Evolutionary conservation across 2,113 vertebrate species (phyloP).

Genomic region (Ciconia maguari): DNA sequence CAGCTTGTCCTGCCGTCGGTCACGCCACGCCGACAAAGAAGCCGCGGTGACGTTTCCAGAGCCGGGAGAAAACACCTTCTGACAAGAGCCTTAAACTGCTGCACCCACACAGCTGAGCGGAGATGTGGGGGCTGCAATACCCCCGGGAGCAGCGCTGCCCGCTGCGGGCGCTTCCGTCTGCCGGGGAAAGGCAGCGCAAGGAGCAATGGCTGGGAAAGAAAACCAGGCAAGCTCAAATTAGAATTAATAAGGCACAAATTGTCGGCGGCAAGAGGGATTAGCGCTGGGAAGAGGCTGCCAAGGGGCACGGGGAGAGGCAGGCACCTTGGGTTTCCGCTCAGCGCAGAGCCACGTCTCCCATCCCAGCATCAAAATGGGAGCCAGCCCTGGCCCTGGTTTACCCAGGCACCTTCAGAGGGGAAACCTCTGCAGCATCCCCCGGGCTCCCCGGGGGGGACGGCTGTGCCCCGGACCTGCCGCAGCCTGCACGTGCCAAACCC

Average conservation of each 20-base stretch:
- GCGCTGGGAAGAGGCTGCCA: not conserved
- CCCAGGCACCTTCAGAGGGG: not conserved
- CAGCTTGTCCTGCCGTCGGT: not conserved
- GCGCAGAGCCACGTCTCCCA: not conserved
- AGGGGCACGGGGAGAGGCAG: not conserved
- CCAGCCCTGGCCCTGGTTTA: not conserved
- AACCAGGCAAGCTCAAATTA: not conserved
- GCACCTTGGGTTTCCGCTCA: not conserved
- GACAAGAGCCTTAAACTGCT: not conserved
- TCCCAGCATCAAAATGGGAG: not conserved
- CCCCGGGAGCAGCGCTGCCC: not conserved
- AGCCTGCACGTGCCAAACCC: not conserved
- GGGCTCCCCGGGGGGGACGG: not conserved
- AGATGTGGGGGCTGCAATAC: not conserved
- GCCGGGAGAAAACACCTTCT: not conserved
- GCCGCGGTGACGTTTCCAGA: not conserved
- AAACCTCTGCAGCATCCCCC: not conserved
- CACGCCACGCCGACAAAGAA: not conserved
- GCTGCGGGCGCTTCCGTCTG: not conserved
- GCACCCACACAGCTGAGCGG: not conserved
- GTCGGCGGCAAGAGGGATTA: not conserved
- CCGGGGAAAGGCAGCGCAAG: not conserved
- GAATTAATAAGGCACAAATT: conserved; percentile 23
- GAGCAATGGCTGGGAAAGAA: not conserved
- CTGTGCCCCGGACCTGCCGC: not conserved